Conservation (phyloP, 1,140 invertebrate genomes). For the Portunus trituberculatus region DNA sequence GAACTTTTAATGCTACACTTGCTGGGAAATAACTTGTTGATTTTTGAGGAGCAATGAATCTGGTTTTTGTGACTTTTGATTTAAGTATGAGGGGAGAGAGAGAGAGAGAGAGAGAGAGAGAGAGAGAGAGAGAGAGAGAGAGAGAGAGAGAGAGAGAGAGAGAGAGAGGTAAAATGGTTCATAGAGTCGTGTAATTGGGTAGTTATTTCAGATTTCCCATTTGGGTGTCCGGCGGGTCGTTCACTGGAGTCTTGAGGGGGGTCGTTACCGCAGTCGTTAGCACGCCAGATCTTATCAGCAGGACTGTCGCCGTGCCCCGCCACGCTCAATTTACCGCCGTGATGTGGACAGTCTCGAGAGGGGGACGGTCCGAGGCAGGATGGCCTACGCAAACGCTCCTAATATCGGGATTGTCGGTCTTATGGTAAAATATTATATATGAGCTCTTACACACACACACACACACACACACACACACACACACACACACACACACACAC, state of each 20-base stretch:
- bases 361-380: neutral
- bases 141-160: neutral
- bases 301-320: slow-evolving; percentile 28
- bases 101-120: slow-evolving; percentile 24
- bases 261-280: neutral
- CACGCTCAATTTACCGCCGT: slow-evolving; percentile 40
- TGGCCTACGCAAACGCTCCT: neutral
- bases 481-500: slow-evolving; percentile 59
- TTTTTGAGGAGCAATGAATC: neutral
- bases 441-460: neutral
- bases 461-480: slow-evolving; percentile 50
- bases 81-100: neutral
- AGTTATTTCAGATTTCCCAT: neutral
- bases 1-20: neutral
- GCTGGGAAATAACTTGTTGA: neutral
- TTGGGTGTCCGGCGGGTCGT: neutral
- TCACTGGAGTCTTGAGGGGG: neutral
- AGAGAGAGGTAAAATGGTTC: neutral
- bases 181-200: neutral
- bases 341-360: slow-evolving; percentile 21
- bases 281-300: slow-evolving; percentile 7
- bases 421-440: neutral
- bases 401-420: neutral
- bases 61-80: neutral
- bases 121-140: slow-evolving; percentile 32